phyloP scores from a whole-genome alignment of 2,113 vertebrate genomes.

The Takifugu flavidus region DNA sequence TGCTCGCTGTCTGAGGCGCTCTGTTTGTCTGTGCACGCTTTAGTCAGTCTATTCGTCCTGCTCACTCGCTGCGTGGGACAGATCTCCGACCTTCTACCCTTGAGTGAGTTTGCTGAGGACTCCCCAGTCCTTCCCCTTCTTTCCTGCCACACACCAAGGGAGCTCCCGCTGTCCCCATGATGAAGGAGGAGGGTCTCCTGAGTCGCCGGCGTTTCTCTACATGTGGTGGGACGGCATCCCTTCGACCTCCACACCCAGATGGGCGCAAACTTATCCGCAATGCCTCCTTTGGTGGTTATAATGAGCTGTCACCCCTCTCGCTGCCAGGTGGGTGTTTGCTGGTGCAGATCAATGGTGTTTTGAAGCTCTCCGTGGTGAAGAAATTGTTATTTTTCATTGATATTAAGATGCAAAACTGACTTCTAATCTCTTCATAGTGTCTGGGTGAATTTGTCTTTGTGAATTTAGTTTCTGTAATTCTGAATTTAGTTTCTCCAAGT shows the following conservation, averaged over 20 bases:
- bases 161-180: slow-evolving; percentile 67
- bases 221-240: slow-evolving; percentile 81
- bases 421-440: no score
- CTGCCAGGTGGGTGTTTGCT: slow-evolving; percentile 85
- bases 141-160: slow-evolving; percentile 27
- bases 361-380: not conserved
- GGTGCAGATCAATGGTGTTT: not conserved
- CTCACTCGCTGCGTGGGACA: slow-evolving; percentile 49
- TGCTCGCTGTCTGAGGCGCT: slow-evolving; percentile 36
- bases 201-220: slow-evolving; percentile 91
- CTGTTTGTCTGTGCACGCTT: slow-evolving; percentile 21
- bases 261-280: slow-evolving; percentile 95
- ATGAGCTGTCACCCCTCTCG: slow-evolving; percentile 84
- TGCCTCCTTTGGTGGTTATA: slow-evolving; percentile 96
- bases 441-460: no score
- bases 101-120: not conserved
- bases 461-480: no score
- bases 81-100: slow-evolving; percentile 21
- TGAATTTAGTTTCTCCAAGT: no score
- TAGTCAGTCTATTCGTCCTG: slow-evolving; percentile 10
- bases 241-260: slow-evolving; percentile 82
- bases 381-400: no score
- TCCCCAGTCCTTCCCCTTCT: not conserved
- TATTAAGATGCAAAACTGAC: no score
- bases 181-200: slow-evolving; percentile 89